Evolutionary conservation across 2,888 invertebrate genomes (phyloP).

Genomic region (Tanypteryx hageni): DNA sequence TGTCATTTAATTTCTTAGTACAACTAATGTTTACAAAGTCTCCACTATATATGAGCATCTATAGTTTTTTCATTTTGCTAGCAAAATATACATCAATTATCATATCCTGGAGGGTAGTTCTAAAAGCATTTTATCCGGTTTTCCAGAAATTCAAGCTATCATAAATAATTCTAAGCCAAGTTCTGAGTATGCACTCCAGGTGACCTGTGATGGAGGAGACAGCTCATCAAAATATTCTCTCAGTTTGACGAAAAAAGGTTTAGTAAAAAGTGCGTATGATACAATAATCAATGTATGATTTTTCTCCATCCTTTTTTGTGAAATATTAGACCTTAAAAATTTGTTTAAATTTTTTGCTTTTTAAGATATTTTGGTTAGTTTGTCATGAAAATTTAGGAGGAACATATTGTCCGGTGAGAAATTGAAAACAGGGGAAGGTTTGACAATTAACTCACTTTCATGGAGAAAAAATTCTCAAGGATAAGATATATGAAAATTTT

Average conservation of each 20-base stretch:
- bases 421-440: no score
- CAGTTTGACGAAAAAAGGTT: conserved; percentile 63
- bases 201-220: conserved; percentile 61
- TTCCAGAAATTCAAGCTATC: conserved; percentile 64
- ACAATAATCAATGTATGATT: conserved; percentile 8
- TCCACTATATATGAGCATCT: neutral
- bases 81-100: neutral
- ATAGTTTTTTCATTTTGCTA: neutral
- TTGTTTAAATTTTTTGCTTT: neutral
- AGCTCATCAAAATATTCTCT: conserved; percentile 59
- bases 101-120: conserved; percentile 32
- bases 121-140: conserved; percentile 51
- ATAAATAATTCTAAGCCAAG: conserved; percentile 61
- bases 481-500: neutral
- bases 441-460: no score
- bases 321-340: conserved; percentile 23
- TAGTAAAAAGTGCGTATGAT: conserved; percentile 61
- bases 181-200: conserved; percentile 61
- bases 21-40: neutral
- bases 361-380: neutral
- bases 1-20: neutral
- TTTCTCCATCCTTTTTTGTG: conserved; percentile 14
- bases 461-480: no score
- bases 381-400: neutral
- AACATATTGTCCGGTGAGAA: no score